A percentile compares a stretch with the other conserved stretches of the same genome.
Conservation (phyloP, 2,113 vertebrate genomes). For the Elephas maximus region DNA sequence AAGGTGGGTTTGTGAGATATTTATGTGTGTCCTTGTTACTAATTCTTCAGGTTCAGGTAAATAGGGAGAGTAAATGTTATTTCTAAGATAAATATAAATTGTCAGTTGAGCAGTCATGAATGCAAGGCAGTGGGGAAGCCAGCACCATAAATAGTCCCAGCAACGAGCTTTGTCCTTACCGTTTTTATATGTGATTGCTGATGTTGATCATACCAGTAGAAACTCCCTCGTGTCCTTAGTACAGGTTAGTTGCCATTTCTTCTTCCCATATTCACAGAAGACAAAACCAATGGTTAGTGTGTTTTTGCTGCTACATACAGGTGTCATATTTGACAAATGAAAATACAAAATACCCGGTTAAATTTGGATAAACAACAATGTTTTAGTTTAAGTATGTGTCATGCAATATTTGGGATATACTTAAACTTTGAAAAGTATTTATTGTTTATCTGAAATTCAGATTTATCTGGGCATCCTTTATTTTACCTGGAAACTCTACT, state of each 20-base stretch:
- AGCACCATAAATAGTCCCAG: not conserved
- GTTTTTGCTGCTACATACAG: not conserved
- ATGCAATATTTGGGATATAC: not conserved
- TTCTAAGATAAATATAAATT: not conserved
- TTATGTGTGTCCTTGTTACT: not conserved
- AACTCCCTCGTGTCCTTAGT: not conserved
- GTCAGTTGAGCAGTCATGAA: not conserved
- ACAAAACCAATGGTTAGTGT: not conserved
- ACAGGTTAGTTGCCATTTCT: not conserved
- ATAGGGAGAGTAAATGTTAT: not conserved
- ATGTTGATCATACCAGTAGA: not conserved
- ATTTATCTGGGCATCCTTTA: not conserved
- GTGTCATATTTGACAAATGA: not conserved
- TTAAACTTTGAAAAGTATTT: not conserved
- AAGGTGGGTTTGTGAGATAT: not conserved
- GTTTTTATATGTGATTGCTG: not conserved
- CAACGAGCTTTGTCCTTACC: not conserved
- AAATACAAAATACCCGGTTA: not conserved
- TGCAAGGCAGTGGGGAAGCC: no score
- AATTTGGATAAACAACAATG: not conserved
- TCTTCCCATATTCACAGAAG: not conserved
- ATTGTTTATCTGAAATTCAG: conserved; percentile 10
- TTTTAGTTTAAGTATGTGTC: not conserved
- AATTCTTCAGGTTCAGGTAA: not conserved
- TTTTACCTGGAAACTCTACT: not conserved